Evolutionary conservation across 2,113 vertebrate species (phyloP), one percentile per base, ranked within the genome.

Genomic region (zebrafish (Danio rerio)): DNA sequence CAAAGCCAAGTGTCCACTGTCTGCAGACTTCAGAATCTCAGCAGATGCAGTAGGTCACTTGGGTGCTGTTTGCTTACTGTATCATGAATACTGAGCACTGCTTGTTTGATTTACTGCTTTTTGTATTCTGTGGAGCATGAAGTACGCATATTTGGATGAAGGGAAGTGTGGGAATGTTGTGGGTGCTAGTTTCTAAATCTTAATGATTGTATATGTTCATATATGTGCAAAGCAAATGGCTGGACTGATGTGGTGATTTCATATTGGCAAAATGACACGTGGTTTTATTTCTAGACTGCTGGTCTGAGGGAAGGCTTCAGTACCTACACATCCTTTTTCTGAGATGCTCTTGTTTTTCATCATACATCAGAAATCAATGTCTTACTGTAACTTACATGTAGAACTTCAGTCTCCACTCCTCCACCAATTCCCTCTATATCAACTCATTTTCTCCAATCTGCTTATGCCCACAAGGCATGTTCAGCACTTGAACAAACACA

Each of bases 391-490:
- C 43, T 68, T 47, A 9, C 65, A 71, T 71, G 69, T 31, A 52
- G 49, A 31, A 71, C 50, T 10, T 16, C 15, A 40, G 43, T 49
- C 10, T 68, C 9, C n/a, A 55, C 45, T 45, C 40, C 8, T 49
- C 43, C 79, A 72, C 65, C n/a, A 65, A 42, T 59, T 47, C 58
- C 16, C 21, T 61, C 45, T 50, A 56, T 50, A 40, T 42, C 9
- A 78, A 59, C 40, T 18, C n/a, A 7, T 6, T 7, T 63, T 73
- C 70, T 53, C 21, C 76, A 40, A 66, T 78, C 62, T 53, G 31
- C 16, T 66, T 65, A 42, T 66, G 76, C 21, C 61, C 16, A 66
- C 49, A 66, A 78, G 62, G 47, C 21, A 65, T 78, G 15, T 42
- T 52, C 21, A 78, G 21, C 61, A 52, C 21, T 61, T 59, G n/a